Evolutionary conservation across 2,888 invertebrate species (phyloP), one percentile per base, ranked within the genome.

Genomic region (Aleiodes alternator): DNA sequence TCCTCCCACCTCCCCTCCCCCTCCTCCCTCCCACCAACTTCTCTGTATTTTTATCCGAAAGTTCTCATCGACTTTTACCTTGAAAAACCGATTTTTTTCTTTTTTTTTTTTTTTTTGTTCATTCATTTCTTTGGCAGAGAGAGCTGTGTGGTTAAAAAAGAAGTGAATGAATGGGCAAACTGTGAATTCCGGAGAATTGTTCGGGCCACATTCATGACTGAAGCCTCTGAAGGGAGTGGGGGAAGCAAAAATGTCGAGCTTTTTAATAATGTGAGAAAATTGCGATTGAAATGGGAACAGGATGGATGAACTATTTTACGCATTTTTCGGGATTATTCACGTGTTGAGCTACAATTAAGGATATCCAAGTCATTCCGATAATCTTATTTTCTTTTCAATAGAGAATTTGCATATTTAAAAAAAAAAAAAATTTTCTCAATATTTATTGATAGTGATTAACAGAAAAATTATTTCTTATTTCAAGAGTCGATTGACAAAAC

Each of bases 21-120:
- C n/a, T n/a, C n/a, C n/a, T n/a, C 29, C 16, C 23, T 2, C 23
- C 23, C 23, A 1, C 23, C 23, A 23, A 2, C 23, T 23, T 23
- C 23, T 23, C 23, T 23, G 23, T 23, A 23, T 23, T 23, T 23
- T 23, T 48, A 64, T 64, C 29, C 5, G 9, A 64, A 64, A 64
- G 64, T 64, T 64, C 43, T 64, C 34, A 59, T 64, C 29, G 64
- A 64, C 16, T 43, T 48, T 14, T 64, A 23, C 64, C 64, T 23
- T 64, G 23, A 11, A 64, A 64, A 23, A 48, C 2, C 16, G 48
- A 53, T 16, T 53, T 53, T 53, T 53, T 6, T 16, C 3, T 38
- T 11, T 2, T 48, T 64, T 64, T 7, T 38, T 11, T 2, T 48
- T 64, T 64, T 7, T 53, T 64, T 64, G 23, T 48, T 48, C 43